phyloP scores from a whole-genome alignment of 2,797 vertebrate species.

The Enteromius paludinosus region DNA sequence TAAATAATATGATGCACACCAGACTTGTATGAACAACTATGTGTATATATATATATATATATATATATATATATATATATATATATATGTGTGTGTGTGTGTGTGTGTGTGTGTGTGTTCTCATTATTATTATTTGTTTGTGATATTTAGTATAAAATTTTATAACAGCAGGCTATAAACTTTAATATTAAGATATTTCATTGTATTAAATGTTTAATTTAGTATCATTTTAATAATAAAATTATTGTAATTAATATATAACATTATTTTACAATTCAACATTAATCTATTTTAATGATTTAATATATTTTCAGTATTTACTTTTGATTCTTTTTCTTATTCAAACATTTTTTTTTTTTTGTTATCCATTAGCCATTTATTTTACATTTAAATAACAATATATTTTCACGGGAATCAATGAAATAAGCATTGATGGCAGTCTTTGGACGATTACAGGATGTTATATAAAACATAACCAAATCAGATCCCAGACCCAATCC shows the following conservation, averaged over 20 bases:
- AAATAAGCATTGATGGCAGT: background rate
- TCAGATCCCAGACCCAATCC: background rate
- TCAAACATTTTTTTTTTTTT: background rate
- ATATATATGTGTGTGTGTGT: no score
- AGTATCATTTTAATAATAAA: background rate
- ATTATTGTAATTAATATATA: background rate
- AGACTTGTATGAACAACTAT: background rate
- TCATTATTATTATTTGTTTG: background rate
- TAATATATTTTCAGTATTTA: background rate
- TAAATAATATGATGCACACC: background rate
- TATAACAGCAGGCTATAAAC: background rate
- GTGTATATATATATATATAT: no score
- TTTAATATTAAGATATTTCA: background rate
- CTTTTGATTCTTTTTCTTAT: background rate
- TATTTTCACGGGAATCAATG: background rate
- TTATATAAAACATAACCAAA: conserved; percentile 8
- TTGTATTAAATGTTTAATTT: background rate
- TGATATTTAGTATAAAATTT: background rate
- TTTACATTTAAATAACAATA: background rate
- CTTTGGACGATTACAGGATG: background rate
- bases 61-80: no score
- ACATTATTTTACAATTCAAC: background rate
- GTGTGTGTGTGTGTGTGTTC: no score
- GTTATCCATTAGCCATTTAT: background rate
- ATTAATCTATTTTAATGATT: background rate